Base-by-base conservation (phyloP, 37 sponge, comb jelly and placozoan genomes). In the Halichondria panicea region DNA sequence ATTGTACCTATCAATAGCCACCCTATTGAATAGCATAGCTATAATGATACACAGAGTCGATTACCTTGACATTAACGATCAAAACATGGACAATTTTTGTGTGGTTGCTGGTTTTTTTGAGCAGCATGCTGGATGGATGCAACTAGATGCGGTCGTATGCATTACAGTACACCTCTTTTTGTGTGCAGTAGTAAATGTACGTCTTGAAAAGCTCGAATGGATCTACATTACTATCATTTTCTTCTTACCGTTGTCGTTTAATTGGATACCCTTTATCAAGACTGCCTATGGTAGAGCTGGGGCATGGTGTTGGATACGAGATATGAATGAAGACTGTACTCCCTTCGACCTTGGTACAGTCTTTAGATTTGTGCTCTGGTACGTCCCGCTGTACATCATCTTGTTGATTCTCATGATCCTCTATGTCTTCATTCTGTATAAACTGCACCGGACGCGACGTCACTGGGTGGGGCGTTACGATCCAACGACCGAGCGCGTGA, bases 261-360 rank as follows among this genome's bases (percentile, higher is more conserved):
- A 44, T 42, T 86, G 87, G 81, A 73, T 91, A 54, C 87, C 87
- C 3, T 91, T 91, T 41, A 58, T 76, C 0, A 38, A 46, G 34
- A 11, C 12, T 2, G 63, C 91, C 5, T 91, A 85, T 53, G 91
- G 91, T 22, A 43, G 39, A 24, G 78, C 82, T 1, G 91, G 91
- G 13, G 72, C 87, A 0, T 85, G 75, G 79, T 91, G 91, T 61
- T 91, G 91, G 91, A 91, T 91, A 39, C 67, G 74, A 28, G 43
- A 60, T 1, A 61, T 60, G 1, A 60, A 76, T 6, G n/a, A 27
- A 8, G 75, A 74, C 43, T 33, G 28, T 32, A 22, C 43, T 39
- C 13, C 13, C 28, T 58, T 46, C 66, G 22, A 7, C 7, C 33
- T 54, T 15, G 91, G 82, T 11, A 35, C 59, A 1, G 57, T 77